A percentile compares a stretch with the other conserved stretches of the same genome.
phyloP scores from a whole-genome alignment of 2,888 invertebrate genomes.

The Lithophane ornitopus region DNA sequence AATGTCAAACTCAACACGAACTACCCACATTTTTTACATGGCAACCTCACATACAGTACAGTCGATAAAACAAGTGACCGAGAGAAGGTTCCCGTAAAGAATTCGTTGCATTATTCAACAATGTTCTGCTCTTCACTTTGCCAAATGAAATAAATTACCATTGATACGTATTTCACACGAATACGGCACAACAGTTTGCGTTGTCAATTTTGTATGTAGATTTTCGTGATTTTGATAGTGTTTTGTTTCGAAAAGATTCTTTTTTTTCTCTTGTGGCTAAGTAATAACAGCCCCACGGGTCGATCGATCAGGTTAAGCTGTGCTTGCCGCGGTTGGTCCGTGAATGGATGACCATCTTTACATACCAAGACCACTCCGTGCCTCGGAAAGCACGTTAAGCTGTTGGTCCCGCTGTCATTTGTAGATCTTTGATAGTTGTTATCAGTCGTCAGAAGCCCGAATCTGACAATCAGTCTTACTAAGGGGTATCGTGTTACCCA shows the following conservation, averaged over 20 bases:
- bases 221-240: slow-evolving; percentile 45
- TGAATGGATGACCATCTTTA: no score
- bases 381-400: no score
- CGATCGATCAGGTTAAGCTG: no score
- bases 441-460: no score
- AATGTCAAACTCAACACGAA: slow-evolving; percentile 40
- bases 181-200: slow-evolving; percentile 52
- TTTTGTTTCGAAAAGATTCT: slow-evolving; percentile 3
- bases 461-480: no score
- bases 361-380: no score
- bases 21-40: slow-evolving; percentile 57
- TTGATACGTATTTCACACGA: slow-evolving; percentile 70
- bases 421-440: no score
- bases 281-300: no score
- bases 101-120: slow-evolving; percentile 75
- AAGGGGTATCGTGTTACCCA: no score
- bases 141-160: slow-evolving; percentile 81
- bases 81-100: slow-evolving; percentile 66
- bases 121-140: slow-evolving; percentile 71
- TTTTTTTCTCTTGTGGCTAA: neutral
- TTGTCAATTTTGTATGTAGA: slow-evolving; percentile 59
- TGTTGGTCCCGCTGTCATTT: no score
- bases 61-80: slow-evolving; percentile 67
- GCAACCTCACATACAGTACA: slow-evolving; percentile 53
- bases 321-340: no score